Evolutionary conservation across 2,113 vertebrate genomes (phyloP), one percentile per base, ranked within the genome.

Genomic region (Hippocampus comes): DNA sequence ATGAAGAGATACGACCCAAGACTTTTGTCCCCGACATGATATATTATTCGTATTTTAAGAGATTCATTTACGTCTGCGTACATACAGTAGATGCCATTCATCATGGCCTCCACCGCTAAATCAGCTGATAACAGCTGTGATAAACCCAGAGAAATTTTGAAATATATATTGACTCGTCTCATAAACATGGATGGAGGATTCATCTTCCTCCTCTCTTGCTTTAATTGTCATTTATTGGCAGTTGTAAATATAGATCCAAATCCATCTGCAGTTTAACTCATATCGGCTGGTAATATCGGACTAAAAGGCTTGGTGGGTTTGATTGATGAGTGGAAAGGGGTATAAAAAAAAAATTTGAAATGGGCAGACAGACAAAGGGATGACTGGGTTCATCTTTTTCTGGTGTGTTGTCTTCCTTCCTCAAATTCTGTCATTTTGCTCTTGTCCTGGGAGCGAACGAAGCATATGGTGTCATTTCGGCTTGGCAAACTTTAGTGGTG

Each of bases 381-480:
- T 69, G 10, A 14, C 34, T 63, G 68, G 38, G 56, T 68, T 66
- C 11, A 41, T 5, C 20, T 17, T 48, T 66, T 48, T 25, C 64
- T 63, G 18, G 8, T 23, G 21, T 23, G 38, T 64, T 11, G 38
- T 42, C 34, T 38, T 63, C 30, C 18, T 25, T 61, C 34, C 10
- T 42, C 10, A 64, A 64, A 64, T 42, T 64, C 25, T 12, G 38
- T 60, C 48, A 18, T 57, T 49, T 38, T 27, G 30, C 61, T 12
- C 9, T 34, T 38, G 57, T 60, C 23, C 70, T 59, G 49, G 23
- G 48, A 61, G 60, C 25, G 34, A 55, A 42, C 46, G 65, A 84
- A 81, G 83, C 89, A 89, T 87, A 89, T 89, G 87, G 84, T 84
- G 77, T 80, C 71, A 76, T 89, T 91, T 85, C 88, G 84, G 76